Percentiles rank a stretch among this genome's conserved stretches.
Evolutionary conservation across 2,113 vertebrate species (phyloP).

Genomic region (Naja naja): DNA sequence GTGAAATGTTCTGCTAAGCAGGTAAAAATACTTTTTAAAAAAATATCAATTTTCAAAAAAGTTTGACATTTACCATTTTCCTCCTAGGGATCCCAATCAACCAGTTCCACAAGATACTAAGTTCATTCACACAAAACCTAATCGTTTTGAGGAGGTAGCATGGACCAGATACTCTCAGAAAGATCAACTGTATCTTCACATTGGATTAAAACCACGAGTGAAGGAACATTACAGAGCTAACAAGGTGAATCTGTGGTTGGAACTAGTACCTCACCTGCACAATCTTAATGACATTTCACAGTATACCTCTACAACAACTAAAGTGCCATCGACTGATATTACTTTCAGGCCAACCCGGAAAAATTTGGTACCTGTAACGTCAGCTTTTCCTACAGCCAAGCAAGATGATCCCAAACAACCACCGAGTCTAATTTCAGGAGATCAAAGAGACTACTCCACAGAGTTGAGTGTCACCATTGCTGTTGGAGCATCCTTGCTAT

Average conservation of each 20-base stretch:
- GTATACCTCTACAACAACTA: conserved; percentile 96
- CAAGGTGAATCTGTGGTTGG: conserved; percentile 97
- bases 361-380: conserved; percentile 86
- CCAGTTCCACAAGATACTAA: conserved; percentile 98
- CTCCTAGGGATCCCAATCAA: conserved; percentile 91
- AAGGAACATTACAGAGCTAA: conserved; percentile 98
- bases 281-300: conserved; percentile 97
- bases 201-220: conserved; percentile 95
- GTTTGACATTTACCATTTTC: conserved; percentile 35
- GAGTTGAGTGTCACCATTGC: conserved; percentile 97
- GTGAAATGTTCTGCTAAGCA: conserved; percentile 11
- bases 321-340: conserved; percentile 91
- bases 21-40: conserved; percentile 41
- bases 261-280: conserved; percentile 97
- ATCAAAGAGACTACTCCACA: conserved; percentile 97
- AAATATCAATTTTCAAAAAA: not conserved
- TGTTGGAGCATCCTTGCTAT: conserved; percentile 93
- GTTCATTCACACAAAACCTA: conserved; percentile 98
- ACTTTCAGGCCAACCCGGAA: conserved; percentile 91
- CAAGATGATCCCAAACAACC: conserved; percentile 91
- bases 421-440: conserved; percentile 87
- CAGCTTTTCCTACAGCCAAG: conserved; percentile 90
- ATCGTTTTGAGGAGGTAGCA: conserved; percentile 97
- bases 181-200: conserved; percentile 96
- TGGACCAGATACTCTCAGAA: conserved; percentile 99